Conservation (phyloP, 2,113 vertebrate species). For the Fulmarus glacialis region DNA sequence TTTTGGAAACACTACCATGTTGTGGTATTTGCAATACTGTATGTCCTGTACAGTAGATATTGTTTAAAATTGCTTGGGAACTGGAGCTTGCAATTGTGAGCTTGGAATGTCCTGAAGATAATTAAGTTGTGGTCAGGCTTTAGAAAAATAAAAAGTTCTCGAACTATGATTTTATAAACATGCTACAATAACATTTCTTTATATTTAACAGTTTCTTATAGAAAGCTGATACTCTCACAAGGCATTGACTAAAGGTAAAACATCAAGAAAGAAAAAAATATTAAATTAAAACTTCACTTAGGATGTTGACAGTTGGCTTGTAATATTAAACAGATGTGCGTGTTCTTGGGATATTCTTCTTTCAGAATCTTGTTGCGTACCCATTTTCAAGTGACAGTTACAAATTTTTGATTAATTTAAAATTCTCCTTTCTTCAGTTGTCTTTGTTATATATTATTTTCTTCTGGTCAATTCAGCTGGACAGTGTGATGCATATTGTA, state of each 20-base stretch:
- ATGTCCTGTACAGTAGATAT: slow-evolving; percentile 82
- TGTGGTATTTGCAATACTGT: slow-evolving; percentile 76
- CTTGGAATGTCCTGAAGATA: slow-evolving; percentile 92
- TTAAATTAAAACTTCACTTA: slow-evolving; percentile 98
- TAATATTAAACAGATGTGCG: slow-evolving; percentile 97
- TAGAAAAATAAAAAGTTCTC: slow-evolving; percentile 85
- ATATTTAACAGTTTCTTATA: slow-evolving; percentile 94
- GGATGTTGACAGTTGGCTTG: slow-evolving; percentile 92
- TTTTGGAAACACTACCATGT: slow-evolving; percentile 80
- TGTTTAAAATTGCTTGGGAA: slow-evolving; percentile 85
- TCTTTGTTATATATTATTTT: slow-evolving; percentile 47
- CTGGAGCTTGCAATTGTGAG: slow-evolving; percentile 87
- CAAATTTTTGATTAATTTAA: slow-evolving; percentile 83
- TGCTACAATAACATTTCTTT: slow-evolving; percentile 98
- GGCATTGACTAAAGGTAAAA: slow-evolving; percentile 98
- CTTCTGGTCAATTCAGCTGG: slow-evolving; percentile 3
- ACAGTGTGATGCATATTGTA: not conserved
- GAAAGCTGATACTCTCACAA: slow-evolving; percentile 95
- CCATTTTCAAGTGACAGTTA: slow-evolving; percentile 78
- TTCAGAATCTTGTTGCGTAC: slow-evolving; percentile 78
- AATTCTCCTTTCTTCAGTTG: slow-evolving; percentile 58
- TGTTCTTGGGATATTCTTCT: slow-evolving; percentile 85
- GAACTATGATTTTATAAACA: slow-evolving; percentile 98
- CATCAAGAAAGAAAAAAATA: slow-evolving; percentile 98
- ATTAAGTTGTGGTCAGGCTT: slow-evolving; percentile 90